Conservation (phyloP, 2,888 invertebrate species). For the Acrobasis suavella region DNA sequence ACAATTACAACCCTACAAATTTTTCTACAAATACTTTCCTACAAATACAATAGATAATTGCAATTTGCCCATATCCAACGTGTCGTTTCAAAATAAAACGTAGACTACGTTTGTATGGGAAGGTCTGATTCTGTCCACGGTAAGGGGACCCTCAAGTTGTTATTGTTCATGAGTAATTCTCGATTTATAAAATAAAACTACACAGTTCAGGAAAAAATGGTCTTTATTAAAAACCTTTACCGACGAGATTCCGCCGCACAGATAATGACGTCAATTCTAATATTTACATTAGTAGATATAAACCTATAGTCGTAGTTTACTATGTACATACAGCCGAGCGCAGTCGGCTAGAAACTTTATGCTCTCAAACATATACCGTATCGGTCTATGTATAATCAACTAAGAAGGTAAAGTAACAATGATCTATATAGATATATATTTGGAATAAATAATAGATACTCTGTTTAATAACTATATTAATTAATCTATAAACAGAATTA, state of each 20-base stretch:
- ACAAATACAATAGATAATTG: too few species aligned
- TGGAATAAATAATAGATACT: conserved; percentile 10
- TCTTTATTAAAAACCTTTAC: conserved; percentile 68
- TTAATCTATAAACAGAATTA: conserved; percentile 10
- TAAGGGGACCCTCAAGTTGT: too few species aligned
- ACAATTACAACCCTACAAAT: too few species aligned
- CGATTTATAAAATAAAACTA: conserved; percentile 41
- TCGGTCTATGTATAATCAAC: conserved; percentile 17
- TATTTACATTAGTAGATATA: conserved; percentile 56
- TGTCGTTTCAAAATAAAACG: too few species aligned
- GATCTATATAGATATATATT: conserved; percentile 12
- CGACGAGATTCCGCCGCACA: conserved; percentile 58
- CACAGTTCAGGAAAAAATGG: conserved; percentile 60
- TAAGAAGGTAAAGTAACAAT: conserved; percentile 17
- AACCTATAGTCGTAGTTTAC: conserved; percentile 11
- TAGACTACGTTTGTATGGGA: too few species aligned
- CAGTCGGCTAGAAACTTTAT: conserved; percentile 6
- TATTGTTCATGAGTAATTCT: background rate
- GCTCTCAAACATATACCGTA: conserved; percentile 20
- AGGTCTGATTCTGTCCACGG: too few species aligned
- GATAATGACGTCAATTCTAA: conserved; percentile 60
- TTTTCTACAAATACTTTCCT: too few species aligned
- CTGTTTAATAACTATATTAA: conserved; percentile 8
- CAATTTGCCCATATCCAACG: too few species aligned
- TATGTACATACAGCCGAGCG: conserved; percentile 19